Evolutionary conservation across 2,888 invertebrate genomes (phyloP).

Genomic region (Drosophila prostipennis): DNA sequence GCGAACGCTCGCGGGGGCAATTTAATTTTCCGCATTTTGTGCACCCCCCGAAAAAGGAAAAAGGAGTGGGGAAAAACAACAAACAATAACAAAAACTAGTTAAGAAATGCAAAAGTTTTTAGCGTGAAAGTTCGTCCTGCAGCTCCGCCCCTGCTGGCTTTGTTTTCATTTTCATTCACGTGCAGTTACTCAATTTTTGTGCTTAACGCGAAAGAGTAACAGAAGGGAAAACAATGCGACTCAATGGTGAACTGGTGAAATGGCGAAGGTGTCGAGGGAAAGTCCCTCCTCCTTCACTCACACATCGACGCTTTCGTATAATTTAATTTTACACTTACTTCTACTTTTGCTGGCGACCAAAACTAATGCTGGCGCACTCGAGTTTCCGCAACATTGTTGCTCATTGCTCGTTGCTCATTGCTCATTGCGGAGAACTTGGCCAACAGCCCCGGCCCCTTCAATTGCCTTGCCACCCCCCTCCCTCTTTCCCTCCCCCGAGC

Average conservation of each 20-base stretch:
- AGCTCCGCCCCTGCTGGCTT: constrained; percentile 43
- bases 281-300: constrained; percentile 10
- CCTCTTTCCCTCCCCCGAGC: constrained; percentile 7
- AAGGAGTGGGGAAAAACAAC: constrained; percentile 24
- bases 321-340: constrained; percentile 63
- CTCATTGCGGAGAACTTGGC: constrained; percentile 16
- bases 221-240: constrained; percentile 62
- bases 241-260: constrained; percentile 53
- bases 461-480: neutral
- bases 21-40: constrained; percentile 79
- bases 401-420: constrained; percentile 57
- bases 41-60: constrained; percentile 11
- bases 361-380: constrained; percentile 70
- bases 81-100: constrained; percentile 80
- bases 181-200: constrained; percentile 76
- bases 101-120: constrained; percentile 80
- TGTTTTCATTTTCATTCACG: constrained; percentile 78
- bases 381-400: constrained; percentile 70
- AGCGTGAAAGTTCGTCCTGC: constrained; percentile 70
- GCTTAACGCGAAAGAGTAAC: constrained; percentile 55
- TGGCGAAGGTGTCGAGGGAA: neutral
- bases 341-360: constrained; percentile 38
- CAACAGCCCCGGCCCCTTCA: neutral
- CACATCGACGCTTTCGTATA: constrained; percentile 70
- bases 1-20: constrained; percentile 56